These are phyloP conservation scores for Cygnus buccinator DNA, from an alignment of 2,113 vertebrate genomes.

Conservation along the genomic window DNA sequence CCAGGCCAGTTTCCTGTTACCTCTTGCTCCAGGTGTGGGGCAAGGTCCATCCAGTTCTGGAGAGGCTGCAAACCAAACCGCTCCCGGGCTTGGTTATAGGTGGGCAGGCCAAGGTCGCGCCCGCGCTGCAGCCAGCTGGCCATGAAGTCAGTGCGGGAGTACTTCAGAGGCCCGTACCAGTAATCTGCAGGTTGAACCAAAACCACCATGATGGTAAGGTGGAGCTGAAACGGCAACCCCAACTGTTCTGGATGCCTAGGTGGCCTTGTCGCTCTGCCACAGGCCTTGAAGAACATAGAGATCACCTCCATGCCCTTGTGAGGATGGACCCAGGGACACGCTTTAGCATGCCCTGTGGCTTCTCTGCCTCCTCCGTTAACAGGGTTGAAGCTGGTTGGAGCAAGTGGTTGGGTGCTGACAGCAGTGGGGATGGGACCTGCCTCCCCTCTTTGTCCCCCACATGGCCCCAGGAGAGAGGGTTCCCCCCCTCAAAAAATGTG, in stretches of 20 bases:
- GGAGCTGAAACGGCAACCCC: background rate
- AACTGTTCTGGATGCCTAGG: accelerated
- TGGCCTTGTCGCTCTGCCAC: background rate
- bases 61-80: conserved; percentile 75
- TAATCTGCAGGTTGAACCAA: conserved; percentile 79
- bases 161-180: conserved; percentile 90
- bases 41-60: conserved; percentile 80
- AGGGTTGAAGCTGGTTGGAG: background rate
- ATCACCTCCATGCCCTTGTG: background rate
- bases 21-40: conserved; percentile 64
- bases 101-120: conserved; percentile 89
- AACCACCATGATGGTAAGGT: background rate
- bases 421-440: background rate
- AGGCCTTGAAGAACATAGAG: background rate
- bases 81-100: conserved; percentile 81
- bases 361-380: background rate
- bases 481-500: accelerated
- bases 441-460: conserved; percentile 60
- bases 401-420: accelerated
- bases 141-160: conserved; percentile 86
- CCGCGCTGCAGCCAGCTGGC: conserved; percentile 88
- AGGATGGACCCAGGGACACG: accelerated
- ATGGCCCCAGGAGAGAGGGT: background rate
- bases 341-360: background rate
- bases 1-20: conserved; percentile 3